Conservation (phyloP, 2,888 invertebrate species). For the Lutraria lutraria region DNA sequence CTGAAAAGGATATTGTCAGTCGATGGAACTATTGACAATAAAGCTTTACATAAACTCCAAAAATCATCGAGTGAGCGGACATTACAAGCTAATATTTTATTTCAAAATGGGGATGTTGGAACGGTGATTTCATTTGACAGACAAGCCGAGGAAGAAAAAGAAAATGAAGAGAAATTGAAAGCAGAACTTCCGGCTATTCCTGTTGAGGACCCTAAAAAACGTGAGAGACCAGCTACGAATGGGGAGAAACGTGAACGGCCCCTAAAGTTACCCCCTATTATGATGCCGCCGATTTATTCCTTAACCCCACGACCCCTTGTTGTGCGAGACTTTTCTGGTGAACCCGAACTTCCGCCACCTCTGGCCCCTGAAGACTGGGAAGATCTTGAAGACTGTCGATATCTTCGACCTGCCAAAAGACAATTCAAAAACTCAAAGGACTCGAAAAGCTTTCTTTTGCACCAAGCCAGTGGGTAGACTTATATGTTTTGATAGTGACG, state of each 20-base stretch:
- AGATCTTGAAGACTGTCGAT: slow-evolving; percentile 78
- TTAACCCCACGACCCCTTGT: slow-evolving; percentile 71
- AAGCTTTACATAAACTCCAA: slow-evolving; percentile 68
- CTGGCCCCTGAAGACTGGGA: slow-evolving; percentile 77
- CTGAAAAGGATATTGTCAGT: slow-evolving; percentile 71
- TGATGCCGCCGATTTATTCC: slow-evolving; percentile 74
- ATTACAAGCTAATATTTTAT: slow-evolving; percentile 73
- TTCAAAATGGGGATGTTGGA: slow-evolving; percentile 75
- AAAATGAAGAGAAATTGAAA: slow-evolving; percentile 33
- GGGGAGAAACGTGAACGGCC: slow-evolving; percentile 66
- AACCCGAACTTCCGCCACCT: slow-evolving; percentile 64
- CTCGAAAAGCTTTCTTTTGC: slow-evolving; percentile 48
- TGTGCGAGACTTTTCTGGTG: slow-evolving; percentile 70
- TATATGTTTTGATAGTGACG: not conserved
- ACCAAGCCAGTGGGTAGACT: not conserved
- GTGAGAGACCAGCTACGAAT: slow-evolving; percentile 26
- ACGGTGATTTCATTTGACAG: slow-evolving; percentile 75
- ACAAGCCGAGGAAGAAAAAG: slow-evolving; percentile 45
- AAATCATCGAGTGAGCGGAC: slow-evolving; percentile 71
- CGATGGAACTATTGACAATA: slow-evolving; percentile 72
- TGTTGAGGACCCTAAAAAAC: slow-evolving; percentile 36
- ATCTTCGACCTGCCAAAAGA: slow-evolving; percentile 73
- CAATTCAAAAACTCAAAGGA: slow-evolving; percentile 55
- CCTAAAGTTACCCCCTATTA: slow-evolving; percentile 76
- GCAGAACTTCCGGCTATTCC: slow-evolving; percentile 50